Evolutionary conservation across 1,140 invertebrate genomes (phyloP).

Genomic region (Coptotermes formosanus): DNA sequence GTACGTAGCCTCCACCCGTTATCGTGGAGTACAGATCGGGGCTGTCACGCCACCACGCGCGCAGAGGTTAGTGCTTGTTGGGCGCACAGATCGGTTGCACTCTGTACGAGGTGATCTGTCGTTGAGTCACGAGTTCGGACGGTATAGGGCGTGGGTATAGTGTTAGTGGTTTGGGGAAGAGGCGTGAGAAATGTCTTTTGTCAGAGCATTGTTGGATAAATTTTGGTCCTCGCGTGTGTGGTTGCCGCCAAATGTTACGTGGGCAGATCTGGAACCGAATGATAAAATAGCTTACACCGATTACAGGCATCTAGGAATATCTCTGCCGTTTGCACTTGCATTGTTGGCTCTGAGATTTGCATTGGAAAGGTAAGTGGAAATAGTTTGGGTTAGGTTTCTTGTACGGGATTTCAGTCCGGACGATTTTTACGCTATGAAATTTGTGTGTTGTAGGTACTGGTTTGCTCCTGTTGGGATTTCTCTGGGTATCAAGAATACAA

Average conservation of each 20-base stretch:
- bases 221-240: constrained; percentile 85
- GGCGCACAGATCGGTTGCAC: too few species aligned
- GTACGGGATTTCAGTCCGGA: background rate
- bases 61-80: too few species aligned
- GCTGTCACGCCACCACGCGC: too few species aligned
- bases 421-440: background rate
- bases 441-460: constrained; percentile 30
- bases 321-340: constrained; percentile 76
- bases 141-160: too few species aligned
- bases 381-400: background rate
- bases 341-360: constrained; percentile 71
- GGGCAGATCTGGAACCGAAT: constrained; percentile 80
- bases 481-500: constrained; percentile 30
- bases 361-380: constrained; percentile 74
- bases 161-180: too few species aligned
- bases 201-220: constrained; percentile 48
- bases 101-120: too few species aligned
- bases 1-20: too few species aligned
- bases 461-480: constrained; percentile 31
- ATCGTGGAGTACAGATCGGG: too few species aligned
- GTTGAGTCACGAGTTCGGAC: too few species aligned
- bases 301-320: constrained; percentile 76
- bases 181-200: background rate
- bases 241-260: constrained; percentile 87
- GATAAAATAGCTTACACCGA: constrained; percentile 76